Base-by-base conservation (phyloP, 2,797 vertebrate genomes). In the Phoeniculus purpureus region DNA sequence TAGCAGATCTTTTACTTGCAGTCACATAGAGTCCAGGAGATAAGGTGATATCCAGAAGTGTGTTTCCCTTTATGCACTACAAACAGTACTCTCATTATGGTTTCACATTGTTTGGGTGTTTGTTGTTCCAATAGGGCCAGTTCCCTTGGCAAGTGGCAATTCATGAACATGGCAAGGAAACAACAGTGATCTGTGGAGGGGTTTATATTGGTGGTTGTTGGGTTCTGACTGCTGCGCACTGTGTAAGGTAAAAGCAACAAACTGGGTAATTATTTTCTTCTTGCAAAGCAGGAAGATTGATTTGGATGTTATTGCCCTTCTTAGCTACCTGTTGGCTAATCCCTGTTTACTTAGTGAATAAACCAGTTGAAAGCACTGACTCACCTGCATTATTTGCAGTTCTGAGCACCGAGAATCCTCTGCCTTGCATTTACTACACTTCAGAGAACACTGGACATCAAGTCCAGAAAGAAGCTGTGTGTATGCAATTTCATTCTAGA, bases 141-240 rank as follows among this genome's bases (percentile, higher is more conserved):
- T 99, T 99, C 94, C 99, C 99, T 75, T 99, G 99, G 99, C 99
- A 99, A 97, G 89, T 99, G 31, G 99, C 98, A 27, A 97, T 99
- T 70, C 97, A 93, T 93, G 97, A 98, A 1, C 81, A 50, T 5
- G 20, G 14, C 0, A 94, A 6, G 27, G 92, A 95, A 91, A 64
- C 89, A 75, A 32, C 75, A 34, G 80, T 99, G 22, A 96, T 97
- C 95, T 99, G 99, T 80, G 99, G 99, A 61, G 99, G 99, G 12
- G 97, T 98, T 52, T 99, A 98, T 70, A 98, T 99, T 11, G 99
- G 99, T 47, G 98, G 98, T 85, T 99, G 99, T 86, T 99, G 99
- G 99, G 80, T 99, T 31, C 37, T 99, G 94, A 99, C 99, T 2
- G 99, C 99, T 19, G 99, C 99, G 71, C 99, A 99, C 87, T 99